Base-by-base conservation (phyloP, 2,113 vertebrate genomes). In the Calyptomena viridis region DNA sequence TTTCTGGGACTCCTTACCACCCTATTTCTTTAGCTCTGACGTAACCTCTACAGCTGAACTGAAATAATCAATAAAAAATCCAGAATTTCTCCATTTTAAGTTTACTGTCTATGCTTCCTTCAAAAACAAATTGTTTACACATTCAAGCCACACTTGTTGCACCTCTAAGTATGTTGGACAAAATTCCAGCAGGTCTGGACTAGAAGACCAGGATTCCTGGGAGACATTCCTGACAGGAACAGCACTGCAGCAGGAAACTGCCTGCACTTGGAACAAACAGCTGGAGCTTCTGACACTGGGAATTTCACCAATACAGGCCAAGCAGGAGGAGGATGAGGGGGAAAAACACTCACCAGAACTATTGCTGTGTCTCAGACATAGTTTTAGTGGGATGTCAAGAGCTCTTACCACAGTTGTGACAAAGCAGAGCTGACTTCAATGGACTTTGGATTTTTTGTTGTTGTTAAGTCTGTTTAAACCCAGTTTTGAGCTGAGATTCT, bases 151-250 rank as follows among this genome's bases (percentile, higher is more conserved):
- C 17, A 8, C n/a, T 30, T 22, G 31, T 10, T 53, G 76, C 58
- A 55, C 14, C 22, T 15, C 58, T 47, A 31, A 49, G 23, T 5
- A 23, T 5, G 4, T 14, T 9, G 60, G 55, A 49, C 2, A 67
- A n/a, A 46, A 12, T 31, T 64, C 23, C 50, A 73, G 46, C 9
- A 8, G 74, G n/a, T 63, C 49, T 17, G 67, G 28, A 37, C 16
- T n/a, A 40, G 40, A 16, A 7, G 55, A 39, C 13, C 47, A 33
- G 64, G n/a, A 13, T 17, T 39, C 15, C 46, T 14, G 28, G n/a
- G 6, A 33, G 47, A 50, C 49, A 53, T 5, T 83, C 60, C 59
- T 2, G 44, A 6, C 2, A 47, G 0, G 2, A 59, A 62, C 74
- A 55, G 8, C 79, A 14, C 23, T 28, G 62, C 62, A 28, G 5